These are phyloP conservation scores for Cinara cedri DNA, from an alignment of 2,888 invertebrate species.

Conservation along the genomic window DNA sequence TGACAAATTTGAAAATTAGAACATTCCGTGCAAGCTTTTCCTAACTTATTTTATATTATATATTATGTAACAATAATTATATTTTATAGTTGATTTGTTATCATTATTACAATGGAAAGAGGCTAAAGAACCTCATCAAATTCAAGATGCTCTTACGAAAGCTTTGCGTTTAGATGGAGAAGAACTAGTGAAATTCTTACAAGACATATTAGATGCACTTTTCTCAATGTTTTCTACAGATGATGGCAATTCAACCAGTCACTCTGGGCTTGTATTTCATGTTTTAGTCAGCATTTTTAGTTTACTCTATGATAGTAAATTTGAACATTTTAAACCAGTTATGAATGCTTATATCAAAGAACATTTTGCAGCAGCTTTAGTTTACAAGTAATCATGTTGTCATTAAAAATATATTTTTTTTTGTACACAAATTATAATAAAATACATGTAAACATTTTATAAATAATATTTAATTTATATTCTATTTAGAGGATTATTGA, in stretches of 20 bases:
- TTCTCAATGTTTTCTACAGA: slow-evolving; percentile 93
- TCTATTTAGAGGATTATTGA: slow-evolving; percentile 74
- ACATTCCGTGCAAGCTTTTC: not conserved
- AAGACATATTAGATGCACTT: slow-evolving; percentile 90
- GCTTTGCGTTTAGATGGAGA: slow-evolving; percentile 83
- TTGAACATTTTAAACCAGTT: slow-evolving; percentile 92
- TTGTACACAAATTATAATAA: not conserved
- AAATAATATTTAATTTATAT: not conserved
- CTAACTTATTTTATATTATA: slow-evolving; percentile 19
- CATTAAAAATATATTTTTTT: not conserved
- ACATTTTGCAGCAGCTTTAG: slow-evolving; percentile 92
- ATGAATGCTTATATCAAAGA: slow-evolving; percentile 92
- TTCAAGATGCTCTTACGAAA: slow-evolving; percentile 82
- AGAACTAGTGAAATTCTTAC: slow-evolving; percentile 91
- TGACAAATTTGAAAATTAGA: not conserved
- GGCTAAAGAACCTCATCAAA: slow-evolving; percentile 74
- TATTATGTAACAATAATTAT: slow-evolving; percentile 36
- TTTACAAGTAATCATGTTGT: slow-evolving; percentile 78
- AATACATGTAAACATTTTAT: not conserved
- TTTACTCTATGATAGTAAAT: slow-evolving; percentile 85
- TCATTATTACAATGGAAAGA: slow-evolving; percentile 91
- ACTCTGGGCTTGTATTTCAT: slow-evolving; percentile 90
- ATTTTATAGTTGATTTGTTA: slow-evolving; percentile 77
- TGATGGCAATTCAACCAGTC: slow-evolving; percentile 86
- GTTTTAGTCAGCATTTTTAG: slow-evolving; percentile 88